phyloP scores from a whole-genome alignment of 2,888 invertebrate species.

The Leptopterna dolabrata region DNA sequence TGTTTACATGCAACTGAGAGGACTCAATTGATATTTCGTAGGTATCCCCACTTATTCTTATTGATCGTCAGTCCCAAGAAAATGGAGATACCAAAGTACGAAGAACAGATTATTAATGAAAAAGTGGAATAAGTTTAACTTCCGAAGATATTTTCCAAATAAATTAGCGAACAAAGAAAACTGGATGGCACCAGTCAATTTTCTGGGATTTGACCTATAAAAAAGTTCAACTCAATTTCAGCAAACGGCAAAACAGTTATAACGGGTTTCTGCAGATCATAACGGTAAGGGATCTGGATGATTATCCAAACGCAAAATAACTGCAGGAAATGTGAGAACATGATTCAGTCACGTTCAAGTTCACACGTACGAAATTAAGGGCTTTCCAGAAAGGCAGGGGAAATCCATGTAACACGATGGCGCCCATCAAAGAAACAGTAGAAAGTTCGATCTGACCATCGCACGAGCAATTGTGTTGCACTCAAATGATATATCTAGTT shows the following conservation, averaged over 20 bases:
- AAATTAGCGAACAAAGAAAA: background rate
- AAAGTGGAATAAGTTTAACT: background rate
- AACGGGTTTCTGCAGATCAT: background rate
- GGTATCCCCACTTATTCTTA: too few species aligned
- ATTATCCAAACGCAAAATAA: background rate
- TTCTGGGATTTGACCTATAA: constrained; percentile 1
- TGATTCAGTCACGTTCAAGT: background rate
- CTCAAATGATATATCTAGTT: background rate
- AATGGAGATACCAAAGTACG: too few species aligned
- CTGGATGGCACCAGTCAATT: background rate
- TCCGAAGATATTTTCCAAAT: background rate
- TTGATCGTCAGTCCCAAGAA: background rate
- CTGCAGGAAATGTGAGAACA: background rate
- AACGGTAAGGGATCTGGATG: background rate
- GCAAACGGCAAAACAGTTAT: background rate
- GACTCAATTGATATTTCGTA: too few species aligned
- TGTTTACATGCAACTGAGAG: too few species aligned
- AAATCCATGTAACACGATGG: constrained; percentile 30
- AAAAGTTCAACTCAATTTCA: background rate
- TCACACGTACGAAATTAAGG: background rate
- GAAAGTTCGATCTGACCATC: constrained; percentile 30
- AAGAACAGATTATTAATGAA: too few species aligned
- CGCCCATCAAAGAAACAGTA: background rate
- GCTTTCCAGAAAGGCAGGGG: background rate
- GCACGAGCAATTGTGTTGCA: background rate